Percentiles rank a stretch among this genome's conserved stretches.
Conservation (phyloP, 2,113 vertebrate genomes). For the Donacobius atricapilla region DNA sequence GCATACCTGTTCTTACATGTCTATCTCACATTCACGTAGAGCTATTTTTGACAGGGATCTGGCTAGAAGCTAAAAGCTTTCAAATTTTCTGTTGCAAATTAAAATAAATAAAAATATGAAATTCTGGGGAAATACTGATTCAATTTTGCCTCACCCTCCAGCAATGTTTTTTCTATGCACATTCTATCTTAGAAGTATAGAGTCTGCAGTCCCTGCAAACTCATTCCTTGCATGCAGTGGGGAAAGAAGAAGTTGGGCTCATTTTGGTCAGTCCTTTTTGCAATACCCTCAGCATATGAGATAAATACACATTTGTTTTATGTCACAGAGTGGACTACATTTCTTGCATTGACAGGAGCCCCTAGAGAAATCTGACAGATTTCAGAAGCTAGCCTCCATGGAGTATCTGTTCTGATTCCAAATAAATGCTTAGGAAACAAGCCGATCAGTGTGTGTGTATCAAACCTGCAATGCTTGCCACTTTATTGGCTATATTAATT, state of each 20-base stretch:
- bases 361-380: not conserved
- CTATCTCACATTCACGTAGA: not conserved
- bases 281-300: not conserved
- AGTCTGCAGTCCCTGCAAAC: not conserved
- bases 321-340: not conserved
- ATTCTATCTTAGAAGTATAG: not conserved
- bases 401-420: not conserved
- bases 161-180: not conserved
- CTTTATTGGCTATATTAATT: not conserved
- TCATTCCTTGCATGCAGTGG: not conserved
- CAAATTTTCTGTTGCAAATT: not conserved
- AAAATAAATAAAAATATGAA: not conserved
- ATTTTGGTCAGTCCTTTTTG: not conserved
- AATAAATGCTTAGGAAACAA: not conserved
- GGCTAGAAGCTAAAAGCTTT: not conserved
- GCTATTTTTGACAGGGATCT: not conserved
- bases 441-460: not conserved
- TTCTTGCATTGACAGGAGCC: not conserved
- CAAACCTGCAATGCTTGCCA: not conserved
- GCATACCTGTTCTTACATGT: not conserved
- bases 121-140: not conserved
- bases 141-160: not conserved
- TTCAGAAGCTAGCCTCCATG: not conserved
- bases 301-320: not conserved
- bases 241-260: not conserved